Evolutionary conservation across 2,797 vertebrate species (phyloP), one percentile per base, ranked within the genome.

Genomic region (Gymnocypris eckloni): DNA sequence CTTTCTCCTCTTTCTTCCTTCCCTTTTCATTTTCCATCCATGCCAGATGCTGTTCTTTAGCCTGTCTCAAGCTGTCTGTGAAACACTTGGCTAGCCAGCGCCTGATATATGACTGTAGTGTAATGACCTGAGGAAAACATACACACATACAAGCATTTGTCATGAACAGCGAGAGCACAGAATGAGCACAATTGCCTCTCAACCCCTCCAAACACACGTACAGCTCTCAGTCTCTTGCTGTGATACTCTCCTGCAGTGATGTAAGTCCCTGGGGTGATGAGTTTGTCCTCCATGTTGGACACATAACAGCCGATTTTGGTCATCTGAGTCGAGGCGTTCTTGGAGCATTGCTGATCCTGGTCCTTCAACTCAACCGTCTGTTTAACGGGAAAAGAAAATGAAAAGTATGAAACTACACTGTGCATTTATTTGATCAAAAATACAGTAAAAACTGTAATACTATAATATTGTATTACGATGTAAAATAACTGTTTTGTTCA

Each of bases 251-350:
- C 95, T 0, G 97, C 97, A 69, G 97, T 95, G 83, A 96, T 18
- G 90, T 99, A 99, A 18, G 16, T 87, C 70, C 95, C 93, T 7
- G 97, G 96, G 80, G 67, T 81, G 81, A 98, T 4, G 84, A 98
- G 88, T 91, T 92, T 97, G 93, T 99, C 97, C 10, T 92, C 93
- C 78, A 88, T 39, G 81, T 95, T 96, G 91, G 97, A 96, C 25
- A 98, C 89, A 89, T 96, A 97, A 86, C 97, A 95, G 91, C 97
- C 96, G 83, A 95, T 94, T 88, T 95, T 95, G 83, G 95, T 96
- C 96, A 97, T 98, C 94, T 99, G 98, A 77, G 97, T 98, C 5
- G 96, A 96, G 72, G 92, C 93, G 78, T 88, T 92, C 88, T 93
- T 96, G 8, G 86, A 61, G 88, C 96, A 96, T 93, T 98, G 97